Evolutionary conservation across 2,888 invertebrate genomes (phyloP).

Genomic region (Tachina lurida): DNA sequence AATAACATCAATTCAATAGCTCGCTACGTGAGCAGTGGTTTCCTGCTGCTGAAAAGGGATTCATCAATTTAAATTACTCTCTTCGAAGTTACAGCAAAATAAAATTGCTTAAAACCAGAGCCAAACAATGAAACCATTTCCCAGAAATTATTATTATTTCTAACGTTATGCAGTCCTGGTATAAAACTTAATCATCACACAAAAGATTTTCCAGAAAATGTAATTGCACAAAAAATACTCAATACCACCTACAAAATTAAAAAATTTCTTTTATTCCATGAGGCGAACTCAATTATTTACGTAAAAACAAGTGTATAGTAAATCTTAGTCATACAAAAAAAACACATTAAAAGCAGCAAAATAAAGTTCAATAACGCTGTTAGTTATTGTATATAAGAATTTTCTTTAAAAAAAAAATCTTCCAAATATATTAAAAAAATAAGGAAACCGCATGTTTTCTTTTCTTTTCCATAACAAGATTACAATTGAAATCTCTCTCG

Average conservation of each 20-base stretch:
- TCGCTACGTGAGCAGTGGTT: too few species aligned
- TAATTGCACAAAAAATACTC: not conserved
- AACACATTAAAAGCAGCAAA: constrained; percentile 10
- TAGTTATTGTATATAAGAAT: constrained; percentile 7
- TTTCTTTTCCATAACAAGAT: not conserved
- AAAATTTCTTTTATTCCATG: not conserved
- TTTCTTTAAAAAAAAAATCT: not conserved
- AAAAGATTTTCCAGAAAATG: not conserved
- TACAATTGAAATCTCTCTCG: not conserved
- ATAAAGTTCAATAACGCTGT: constrained; percentile 52
- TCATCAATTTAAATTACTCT: too few species aligned
- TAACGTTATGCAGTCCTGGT: not conserved
- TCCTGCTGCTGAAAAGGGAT: too few species aligned
- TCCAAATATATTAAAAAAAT: not conserved
- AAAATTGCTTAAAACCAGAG: too few species aligned
- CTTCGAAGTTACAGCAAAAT: too few species aligned
- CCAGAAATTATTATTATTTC: too few species aligned
- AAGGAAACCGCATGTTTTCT: constrained; percentile 17
- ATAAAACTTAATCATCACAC: not conserved
- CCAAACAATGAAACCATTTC: too few species aligned
- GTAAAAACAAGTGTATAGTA: not conserved
- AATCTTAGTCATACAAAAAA: not conserved
- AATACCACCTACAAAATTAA: not conserved
- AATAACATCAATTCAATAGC: too few species aligned
- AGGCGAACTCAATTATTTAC: constrained; percentile 20